Percentiles rank a stretch among this genome's conserved stretches.
Conservation (phyloP, 2,113 vertebrate species). For the Ranitomeya variabilis region DNA sequence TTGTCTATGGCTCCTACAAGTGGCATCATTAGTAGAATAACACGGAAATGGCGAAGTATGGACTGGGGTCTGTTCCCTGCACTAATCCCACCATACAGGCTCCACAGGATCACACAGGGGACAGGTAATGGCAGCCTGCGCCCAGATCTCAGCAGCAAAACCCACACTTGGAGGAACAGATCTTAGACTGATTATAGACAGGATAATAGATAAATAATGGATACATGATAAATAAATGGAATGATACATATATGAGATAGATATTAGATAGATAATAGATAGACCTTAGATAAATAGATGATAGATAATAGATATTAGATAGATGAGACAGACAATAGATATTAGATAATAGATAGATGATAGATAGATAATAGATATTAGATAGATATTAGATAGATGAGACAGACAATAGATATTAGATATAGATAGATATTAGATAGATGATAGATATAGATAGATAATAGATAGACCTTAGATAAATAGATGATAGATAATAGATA, state of each 20-base stretch:
- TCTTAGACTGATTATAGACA: too few relatives aligned
- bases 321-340: background rate
- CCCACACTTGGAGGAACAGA: too few relatives aligned
- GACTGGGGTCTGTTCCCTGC: slow-evolving; percentile 1
- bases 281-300: background rate
- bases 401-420: too few relatives aligned
- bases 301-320: background rate
- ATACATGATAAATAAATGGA: background rate
- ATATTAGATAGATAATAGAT: background rate
- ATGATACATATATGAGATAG: background rate
- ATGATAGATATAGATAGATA: too few relatives aligned
- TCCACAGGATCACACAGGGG: background rate
- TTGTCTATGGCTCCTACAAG: background rate
- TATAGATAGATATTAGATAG: too few relatives aligned
- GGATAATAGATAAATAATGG: background rate
- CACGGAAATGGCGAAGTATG: background rate
- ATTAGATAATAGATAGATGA: too few relatives aligned
- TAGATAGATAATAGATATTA: too few relatives aligned
- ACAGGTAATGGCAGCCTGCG: too few relatives aligned
- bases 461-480: too few relatives aligned
- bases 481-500: too few relatives aligned
- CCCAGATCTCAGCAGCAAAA: too few relatives aligned
- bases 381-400: too few relatives aligned
- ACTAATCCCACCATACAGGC: slow-evolving; percentile 12
- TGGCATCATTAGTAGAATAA: slow-evolving; percentile 17